phyloP scores from a whole-genome alignment of 2,797 vertebrate species.

The Chanos chanos region DNA sequence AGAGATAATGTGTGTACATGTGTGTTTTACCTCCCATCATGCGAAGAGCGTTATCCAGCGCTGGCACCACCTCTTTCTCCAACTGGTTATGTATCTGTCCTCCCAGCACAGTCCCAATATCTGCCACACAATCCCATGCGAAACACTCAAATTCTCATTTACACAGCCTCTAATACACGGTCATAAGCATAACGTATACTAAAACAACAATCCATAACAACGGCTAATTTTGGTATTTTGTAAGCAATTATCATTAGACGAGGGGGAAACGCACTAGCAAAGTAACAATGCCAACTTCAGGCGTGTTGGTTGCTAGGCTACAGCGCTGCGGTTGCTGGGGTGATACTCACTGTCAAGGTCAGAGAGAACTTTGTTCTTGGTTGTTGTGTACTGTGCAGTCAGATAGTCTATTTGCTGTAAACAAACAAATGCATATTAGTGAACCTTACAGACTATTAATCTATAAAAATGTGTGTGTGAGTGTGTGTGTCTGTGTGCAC shows the following conservation, averaged over 20 bases:
- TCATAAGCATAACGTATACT: not conserved
- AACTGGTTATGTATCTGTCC: slow-evolving; percentile 78
- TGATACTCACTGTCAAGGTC: slow-evolving; percentile 87
- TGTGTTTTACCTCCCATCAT: slow-evolving; percentile 81
- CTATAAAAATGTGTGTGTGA: not conserved
- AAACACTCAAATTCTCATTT: not conserved
- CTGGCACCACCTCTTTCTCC: slow-evolving; percentile 79
- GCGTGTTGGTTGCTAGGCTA: no score
- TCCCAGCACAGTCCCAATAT: slow-evolving; percentile 83
- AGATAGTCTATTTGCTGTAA: slow-evolving; percentile 90
- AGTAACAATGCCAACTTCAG: not conserved
- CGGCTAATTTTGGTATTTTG: not conserved
- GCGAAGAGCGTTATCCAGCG: slow-evolving; percentile 78
- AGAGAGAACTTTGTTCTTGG: slow-evolving; percentile 86
- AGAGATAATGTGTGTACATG: not conserved
- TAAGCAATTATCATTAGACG: not conserved
- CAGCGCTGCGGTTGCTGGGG: no score
- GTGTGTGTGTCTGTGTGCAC: slow-evolving; percentile 1
- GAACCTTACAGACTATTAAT: not conserved
- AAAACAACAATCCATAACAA: no score
- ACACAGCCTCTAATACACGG: no score
- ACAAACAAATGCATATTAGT: slow-evolving; percentile 23
- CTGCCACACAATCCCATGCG: slow-evolving; percentile 56
- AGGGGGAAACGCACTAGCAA: not conserved
- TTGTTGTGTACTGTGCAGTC: slow-evolving; percentile 80